Base-by-base conservation (phyloP, 2,113 vertebrate species). In the Myrmecophaga tridactyla region DNA sequence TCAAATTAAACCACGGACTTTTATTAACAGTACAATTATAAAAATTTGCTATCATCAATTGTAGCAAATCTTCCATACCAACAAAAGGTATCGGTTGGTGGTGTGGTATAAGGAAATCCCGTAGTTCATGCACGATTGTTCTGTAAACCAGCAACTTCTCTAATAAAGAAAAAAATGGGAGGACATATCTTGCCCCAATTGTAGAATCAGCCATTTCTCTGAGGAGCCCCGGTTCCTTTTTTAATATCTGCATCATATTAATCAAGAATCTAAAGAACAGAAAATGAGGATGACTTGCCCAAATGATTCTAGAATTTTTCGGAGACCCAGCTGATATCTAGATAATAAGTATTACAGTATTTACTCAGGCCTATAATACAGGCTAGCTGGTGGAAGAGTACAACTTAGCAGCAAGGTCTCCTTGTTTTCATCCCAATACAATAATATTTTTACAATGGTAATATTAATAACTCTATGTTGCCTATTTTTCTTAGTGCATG, bases 321-420 rank as follows among this genome's bases (percentile, higher is more conserved):
- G 17, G 31, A 25, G 69, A 76, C 8, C 10, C 15, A 41, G n/a
- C 6, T 21, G 6, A 34, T 6, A 20, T 3, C 4, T 12, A 36
- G 0, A 6, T 0, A 75, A 6, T 0, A 75, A n/a, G 13, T 6
- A 7, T 13, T 25, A 25, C 1, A 7, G 43, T 13, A 7, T 0
- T 8, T 2, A 21, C 2, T 1, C 29, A 48, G 14, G 43, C 29
- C 29, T 7, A 2, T 11, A 21, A 81, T 36, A 43, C 36, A 23
- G 8, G 29, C 31, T 27, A n/a, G 2, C 10, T 3, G 7, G 25
- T 12, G 20, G 18, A 0, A 34, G 63, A 29, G 3, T 25, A 21
- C 2, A 72, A 60, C 41, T 1, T 20, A 39, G 10, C 25, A 3
- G 15, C 53, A 20, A 20, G 4, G 2, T 31, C 63, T 7, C 15